phyloP scores from a whole-genome alignment of 2,888 invertebrate genomes.

The Stictocephala bisonia region DNA sequence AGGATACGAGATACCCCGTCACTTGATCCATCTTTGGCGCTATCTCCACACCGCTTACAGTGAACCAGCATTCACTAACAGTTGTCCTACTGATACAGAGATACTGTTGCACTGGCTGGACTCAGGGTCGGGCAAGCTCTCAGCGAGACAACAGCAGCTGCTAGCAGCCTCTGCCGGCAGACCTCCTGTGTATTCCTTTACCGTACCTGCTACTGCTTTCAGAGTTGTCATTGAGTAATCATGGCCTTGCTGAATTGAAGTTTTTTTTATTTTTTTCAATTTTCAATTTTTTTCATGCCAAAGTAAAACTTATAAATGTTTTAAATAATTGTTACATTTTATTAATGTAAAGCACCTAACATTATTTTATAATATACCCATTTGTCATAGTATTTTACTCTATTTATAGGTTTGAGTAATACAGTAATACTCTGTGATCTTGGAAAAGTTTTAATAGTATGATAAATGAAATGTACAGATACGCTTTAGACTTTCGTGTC shows the following conservation, averaged over 20 bases:
- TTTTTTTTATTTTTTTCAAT: no score
- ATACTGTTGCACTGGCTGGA: slow-evolving; percentile 57
- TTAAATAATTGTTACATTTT: no score
- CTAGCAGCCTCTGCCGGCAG: slow-evolving; percentile 24
- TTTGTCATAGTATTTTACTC: no score
- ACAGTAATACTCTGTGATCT: no score
- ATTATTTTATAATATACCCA: no score
- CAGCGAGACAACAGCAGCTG: slow-evolving; percentile 34
- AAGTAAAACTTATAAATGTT: no score
- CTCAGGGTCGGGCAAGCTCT: slow-evolving; percentile 22
- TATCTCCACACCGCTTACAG: slow-evolving; percentile 57
- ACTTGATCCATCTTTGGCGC: slow-evolving; percentile 54
- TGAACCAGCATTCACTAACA: slow-evolving; percentile 53
- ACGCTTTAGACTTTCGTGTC: no score
- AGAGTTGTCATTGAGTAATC: slow-evolving; percentile 33
- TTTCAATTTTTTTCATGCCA: no score
- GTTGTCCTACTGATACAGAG: slow-evolving; percentile 57
- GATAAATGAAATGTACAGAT: no score
- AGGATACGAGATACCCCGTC: slow-evolving; percentile 55
- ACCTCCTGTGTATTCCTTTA: slow-evolving; percentile 39
- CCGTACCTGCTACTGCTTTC: slow-evolving; percentile 40
- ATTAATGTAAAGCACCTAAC: no score
- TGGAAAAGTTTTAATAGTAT: no score
- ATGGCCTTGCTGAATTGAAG: not conserved
- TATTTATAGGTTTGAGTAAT: no score